phyloP scores from a whole-genome alignment of 2,888 invertebrate species.

The Neocrepidodera transversa region DNA sequence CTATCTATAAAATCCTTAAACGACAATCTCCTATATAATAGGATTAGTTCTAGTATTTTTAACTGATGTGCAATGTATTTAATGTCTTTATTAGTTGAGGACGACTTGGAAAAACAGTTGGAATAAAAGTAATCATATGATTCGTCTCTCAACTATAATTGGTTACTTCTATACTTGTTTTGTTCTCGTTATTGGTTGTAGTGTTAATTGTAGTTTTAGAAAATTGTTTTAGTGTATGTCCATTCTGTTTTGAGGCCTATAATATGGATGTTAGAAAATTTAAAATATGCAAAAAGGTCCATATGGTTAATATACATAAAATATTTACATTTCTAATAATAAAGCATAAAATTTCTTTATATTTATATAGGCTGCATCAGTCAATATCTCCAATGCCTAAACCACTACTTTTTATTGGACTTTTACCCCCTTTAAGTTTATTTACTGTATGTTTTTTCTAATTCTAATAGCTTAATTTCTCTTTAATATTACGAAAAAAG shows the following conservation, averaged over 20 bases:
- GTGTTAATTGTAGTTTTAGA: neutral
- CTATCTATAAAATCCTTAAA: neutral
- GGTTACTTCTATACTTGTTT: no score
- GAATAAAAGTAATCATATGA: no score
- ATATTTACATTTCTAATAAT: no score
- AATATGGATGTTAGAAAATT: neutral
- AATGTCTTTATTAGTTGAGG: neutral
- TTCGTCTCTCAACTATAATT: no score
- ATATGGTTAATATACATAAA: constrained; percentile 1
- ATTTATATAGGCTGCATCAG: no score
- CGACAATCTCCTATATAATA: constrained; percentile 6
- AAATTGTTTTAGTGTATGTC: neutral
- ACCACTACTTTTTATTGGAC: no score
- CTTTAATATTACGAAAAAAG: no score
- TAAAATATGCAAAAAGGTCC: neutral
- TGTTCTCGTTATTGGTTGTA: constrained; percentile 8
- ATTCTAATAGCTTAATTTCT: no score
- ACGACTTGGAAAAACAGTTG: neutral
- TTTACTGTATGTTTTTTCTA: no score
- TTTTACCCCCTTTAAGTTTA: no score
- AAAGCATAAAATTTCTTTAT: no score
- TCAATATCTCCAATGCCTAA: no score
- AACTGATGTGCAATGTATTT: constrained; percentile 14
- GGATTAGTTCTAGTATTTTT: neutral
- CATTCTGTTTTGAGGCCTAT: constrained; percentile 1